Evolutionary conservation across 2,113 vertebrate species (phyloP).

Genomic region (Pedetes capensis): DNA sequence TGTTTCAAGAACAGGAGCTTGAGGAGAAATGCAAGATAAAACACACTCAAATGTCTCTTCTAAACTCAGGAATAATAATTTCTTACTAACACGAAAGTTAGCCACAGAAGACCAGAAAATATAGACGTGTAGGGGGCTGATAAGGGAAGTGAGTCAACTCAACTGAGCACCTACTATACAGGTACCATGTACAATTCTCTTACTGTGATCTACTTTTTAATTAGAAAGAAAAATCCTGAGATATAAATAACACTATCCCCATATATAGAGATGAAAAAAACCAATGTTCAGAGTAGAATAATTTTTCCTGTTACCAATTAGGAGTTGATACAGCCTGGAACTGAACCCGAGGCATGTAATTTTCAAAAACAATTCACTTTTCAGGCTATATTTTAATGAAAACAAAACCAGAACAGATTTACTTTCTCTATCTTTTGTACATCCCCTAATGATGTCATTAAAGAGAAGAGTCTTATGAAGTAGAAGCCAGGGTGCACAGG

Average conservation of each 20-base stretch:
- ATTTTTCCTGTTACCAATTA: neutral
- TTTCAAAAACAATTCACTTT: neutral
- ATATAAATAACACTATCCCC: neutral
- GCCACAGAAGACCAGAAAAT: neutral
- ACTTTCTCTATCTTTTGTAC: neutral
- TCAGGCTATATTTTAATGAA: neutral
- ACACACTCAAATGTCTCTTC: neutral
- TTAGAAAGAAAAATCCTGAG: neutral
- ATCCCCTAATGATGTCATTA: neutral
- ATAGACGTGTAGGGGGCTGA: fast-evolving
- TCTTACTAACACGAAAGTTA: neutral
- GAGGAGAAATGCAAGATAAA: neutral
- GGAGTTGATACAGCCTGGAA: neutral
- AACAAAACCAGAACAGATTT: neutral
- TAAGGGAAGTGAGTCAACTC: neutral
- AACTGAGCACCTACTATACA: neutral
- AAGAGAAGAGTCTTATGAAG: neutral
- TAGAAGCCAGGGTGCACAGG: neutral
- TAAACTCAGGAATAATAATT: neutral
- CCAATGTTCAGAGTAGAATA: neutral
- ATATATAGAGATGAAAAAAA: neutral
- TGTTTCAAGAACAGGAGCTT: neutral
- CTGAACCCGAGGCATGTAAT: neutral
- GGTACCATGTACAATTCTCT: fast-evolving
- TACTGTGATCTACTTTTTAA: neutral